A percentile compares a stretch with the other conserved stretches of the same genome.
Evolutionary conservation across 2,113 vertebrate genomes (phyloP).

Genomic region (Solenodon paradoxus): DNA sequence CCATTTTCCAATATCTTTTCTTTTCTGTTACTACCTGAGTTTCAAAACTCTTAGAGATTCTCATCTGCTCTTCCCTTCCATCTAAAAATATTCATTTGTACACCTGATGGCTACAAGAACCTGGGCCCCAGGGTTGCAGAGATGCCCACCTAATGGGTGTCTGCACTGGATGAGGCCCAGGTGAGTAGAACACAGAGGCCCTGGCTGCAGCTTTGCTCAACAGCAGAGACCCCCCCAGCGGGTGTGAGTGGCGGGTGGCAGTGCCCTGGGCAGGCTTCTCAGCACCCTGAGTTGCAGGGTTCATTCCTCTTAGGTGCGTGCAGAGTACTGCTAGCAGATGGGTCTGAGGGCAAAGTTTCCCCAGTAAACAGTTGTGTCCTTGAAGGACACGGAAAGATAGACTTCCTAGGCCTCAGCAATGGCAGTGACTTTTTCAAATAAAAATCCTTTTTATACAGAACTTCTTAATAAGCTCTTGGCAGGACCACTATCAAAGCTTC

Average conservation of each 20-base stretch:
- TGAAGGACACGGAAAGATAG: neutral
- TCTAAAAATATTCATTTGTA: neutral
- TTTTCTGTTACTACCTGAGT: neutral
- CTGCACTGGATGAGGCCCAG: neutral
- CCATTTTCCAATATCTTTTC: neutral
- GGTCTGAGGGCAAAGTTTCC: neutral
- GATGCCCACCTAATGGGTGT: neutral
- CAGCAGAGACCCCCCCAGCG: no score
- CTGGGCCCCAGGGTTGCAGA: neutral
- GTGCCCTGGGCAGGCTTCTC: no score
- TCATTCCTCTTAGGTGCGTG: neutral
- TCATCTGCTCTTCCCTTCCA: neutral
- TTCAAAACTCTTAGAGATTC: neutral
- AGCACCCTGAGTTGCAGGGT: no score
- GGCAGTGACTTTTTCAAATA: slow-evolving; percentile 14
- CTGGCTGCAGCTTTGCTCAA: accelerated
- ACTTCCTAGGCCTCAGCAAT: neutral
- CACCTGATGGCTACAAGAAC: neutral
- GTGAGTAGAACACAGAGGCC: accelerated
- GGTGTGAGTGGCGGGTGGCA: no score
- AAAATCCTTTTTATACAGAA: slow-evolving; percentile 8
- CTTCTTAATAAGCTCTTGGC: slow-evolving; percentile 35
- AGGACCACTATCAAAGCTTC: neutral
- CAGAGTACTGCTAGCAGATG: neutral
- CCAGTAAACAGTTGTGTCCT: neutral